Percentiles rank a stretch among this genome's conserved stretches.
phyloP scores from a whole-genome alignment of 2,797 vertebrate genomes.

The Apogon talboti region DNA sequence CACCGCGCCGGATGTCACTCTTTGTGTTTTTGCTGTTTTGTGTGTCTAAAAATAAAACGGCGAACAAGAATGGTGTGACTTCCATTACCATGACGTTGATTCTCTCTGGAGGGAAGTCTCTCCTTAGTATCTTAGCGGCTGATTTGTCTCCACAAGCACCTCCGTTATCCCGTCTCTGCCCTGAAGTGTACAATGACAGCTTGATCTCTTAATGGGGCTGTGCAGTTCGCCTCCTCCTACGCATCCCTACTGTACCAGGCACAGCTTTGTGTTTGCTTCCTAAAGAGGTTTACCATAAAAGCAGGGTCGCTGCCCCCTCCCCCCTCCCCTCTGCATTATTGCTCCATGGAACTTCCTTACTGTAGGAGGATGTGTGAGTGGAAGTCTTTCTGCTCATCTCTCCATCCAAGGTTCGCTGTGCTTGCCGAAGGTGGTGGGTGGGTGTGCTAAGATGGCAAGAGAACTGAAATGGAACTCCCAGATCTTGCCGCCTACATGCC shows the following conservation, averaged over 20 bases:
- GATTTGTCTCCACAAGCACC: constrained; percentile 24
- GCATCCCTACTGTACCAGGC: constrained; percentile 26
- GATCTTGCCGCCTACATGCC: constrained; percentile 74
- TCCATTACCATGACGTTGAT: constrained; percentile 50
- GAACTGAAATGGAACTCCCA: constrained; percentile 81
- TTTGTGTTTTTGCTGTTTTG: constrained; percentile 34
- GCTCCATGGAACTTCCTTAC: constrained; percentile 71
- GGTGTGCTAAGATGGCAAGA: constrained; percentile 74
- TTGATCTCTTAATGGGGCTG: constrained; percentile 68
- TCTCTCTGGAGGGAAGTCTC: constrained; percentile 11
- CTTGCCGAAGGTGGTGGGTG: constrained; percentile 71
- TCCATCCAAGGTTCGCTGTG: constrained; percentile 64
- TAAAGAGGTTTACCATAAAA: constrained; percentile 68
- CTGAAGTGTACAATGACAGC: constrained; percentile 53
- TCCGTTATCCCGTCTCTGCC: constrained; percentile 44
- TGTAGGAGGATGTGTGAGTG: constrained; percentile 70
- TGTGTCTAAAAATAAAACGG: constrained; percentile 44
- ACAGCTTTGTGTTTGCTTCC: constrained; percentile 46
- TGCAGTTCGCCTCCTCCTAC: constrained; percentile 56
- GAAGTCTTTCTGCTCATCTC: constrained; percentile 65
- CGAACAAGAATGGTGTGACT: constrained; percentile 32
- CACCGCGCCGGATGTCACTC: constrained; percentile 31
- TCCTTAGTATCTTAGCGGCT: constrained; percentile 22
- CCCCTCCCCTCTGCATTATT: constrained; percentile 47
- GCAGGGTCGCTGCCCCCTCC: constrained; percentile 53